Evolutionary conservation across 2,113 vertebrate genomes (phyloP).

Genomic region (Pedetes capensis): DNA sequence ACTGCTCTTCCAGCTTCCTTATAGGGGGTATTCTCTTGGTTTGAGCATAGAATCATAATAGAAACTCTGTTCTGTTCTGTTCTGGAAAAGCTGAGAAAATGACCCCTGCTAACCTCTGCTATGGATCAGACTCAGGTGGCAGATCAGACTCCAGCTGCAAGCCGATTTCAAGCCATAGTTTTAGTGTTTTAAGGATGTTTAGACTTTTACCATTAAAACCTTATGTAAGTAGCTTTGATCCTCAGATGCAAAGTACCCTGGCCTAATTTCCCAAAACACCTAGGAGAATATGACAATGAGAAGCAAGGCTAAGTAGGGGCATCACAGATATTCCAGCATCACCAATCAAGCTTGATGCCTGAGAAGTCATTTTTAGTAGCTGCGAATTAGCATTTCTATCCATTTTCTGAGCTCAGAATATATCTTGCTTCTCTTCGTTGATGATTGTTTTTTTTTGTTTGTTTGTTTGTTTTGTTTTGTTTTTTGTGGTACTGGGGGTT

Average conservation of each 20-base stretch:
- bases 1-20: not conserved
- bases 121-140: not conserved
- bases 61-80: not conserved
- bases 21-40: not conserved
- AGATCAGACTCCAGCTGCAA: no score
- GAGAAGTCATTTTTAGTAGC: not conserved
- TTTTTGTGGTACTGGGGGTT: no score
- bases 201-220: not conserved
- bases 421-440: no score
- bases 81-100: not conserved
- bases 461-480: no score
- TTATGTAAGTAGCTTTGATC: not conserved
- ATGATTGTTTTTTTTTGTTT: not conserved
- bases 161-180: not conserved
- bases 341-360: not conserved
- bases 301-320: not conserved
- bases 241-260: not conserved
- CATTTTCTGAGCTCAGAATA: not conserved
- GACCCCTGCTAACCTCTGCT: not conserved
- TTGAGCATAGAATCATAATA: not conserved
- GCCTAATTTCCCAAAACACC: not conserved
- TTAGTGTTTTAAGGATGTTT: not conserved
- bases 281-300: not conserved
- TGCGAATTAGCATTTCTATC: not conserved
- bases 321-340: not conserved